Base-by-base conservation (phyloP, 2,797 vertebrate species). In the Lutjanus campechanus region DNA sequence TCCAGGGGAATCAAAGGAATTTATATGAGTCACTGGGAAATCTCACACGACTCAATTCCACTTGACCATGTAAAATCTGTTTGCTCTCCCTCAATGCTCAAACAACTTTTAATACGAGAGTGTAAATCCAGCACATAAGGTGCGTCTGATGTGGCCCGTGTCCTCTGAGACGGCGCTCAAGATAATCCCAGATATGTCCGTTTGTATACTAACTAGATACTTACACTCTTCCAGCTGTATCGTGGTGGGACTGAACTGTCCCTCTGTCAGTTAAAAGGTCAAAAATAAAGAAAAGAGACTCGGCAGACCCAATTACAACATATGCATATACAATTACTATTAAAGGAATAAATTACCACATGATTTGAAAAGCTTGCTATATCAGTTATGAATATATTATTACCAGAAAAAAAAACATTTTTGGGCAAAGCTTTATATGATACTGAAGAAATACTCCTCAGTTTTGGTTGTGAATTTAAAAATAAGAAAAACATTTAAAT, bases 1-100 rank as follows among this genome's bases (percentile, higher is more conserved):
- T 96, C 96, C 94, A 96, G 90, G 96, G 90, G 92, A 94, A 97
- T 97, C 97, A 97, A 97, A 97, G 91, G 96, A 96, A 96, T 97
- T 96, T 96, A 96, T 97, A 95, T 96, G 96, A 97, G 97, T 96
- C 97, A 95, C 95, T 85, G 96, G 95, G 96, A 97, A 96, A 97
- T 96, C 95, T 94, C 93, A 75, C 88, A 85, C 85, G 67, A 89
- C 91, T 90, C 91, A 94, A 92, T 93, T 96, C 94, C 93, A 93
- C 94, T 94, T 91, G 94, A 92, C 94, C 93, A 92, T 92, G 88
- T 94, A 93, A 93, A 95, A 90, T 90, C 89, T 88, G 95, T 95
- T 95, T 95, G 92, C 93, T 91, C 85, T 92, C 72, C 79, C 88
- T 80, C 70, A 16, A 13, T 73, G 84, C 92, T 88, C 92, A 91